These are phyloP conservation scores for Pocillopora grandis DNA, from an alignment of 92 coral and sea anemone species.

Conservation along the genomic window DNA sequence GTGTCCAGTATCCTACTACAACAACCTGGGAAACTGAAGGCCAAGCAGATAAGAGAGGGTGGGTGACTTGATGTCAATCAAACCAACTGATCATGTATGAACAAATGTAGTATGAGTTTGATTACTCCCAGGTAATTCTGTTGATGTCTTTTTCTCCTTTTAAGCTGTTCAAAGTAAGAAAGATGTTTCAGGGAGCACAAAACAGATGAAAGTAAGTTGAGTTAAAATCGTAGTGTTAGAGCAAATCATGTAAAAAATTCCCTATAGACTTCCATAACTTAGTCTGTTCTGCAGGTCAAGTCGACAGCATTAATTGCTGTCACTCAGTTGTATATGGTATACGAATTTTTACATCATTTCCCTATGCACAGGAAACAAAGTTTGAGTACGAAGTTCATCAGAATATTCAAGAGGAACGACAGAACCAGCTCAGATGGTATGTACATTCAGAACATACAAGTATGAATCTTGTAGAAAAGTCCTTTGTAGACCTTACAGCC, in stretches of 20 bases:
- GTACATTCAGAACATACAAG: neutral
- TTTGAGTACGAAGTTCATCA: slow-evolving; percentile 98
- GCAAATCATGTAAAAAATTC: too few relatives aligned
- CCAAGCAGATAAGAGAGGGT: slow-evolving; percentile 97
- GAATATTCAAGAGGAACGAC: slow-evolving; percentile 91
- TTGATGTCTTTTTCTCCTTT: neutral
- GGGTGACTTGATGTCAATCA: neutral
- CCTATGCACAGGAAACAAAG: slow-evolving; percentile 76
- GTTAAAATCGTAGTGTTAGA: too few relatives aligned
- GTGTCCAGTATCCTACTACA: slow-evolving; percentile 78
- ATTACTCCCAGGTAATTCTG: neutral
- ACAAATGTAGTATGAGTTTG: neutral
- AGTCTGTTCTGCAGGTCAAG: too few relatives aligned
- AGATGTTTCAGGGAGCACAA: slow-evolving; percentile 84
- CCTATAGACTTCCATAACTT: too few relatives aligned
- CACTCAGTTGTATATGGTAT: neutral
- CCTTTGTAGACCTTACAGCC: neutral
- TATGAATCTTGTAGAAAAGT: too few relatives aligned
- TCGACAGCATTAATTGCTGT: too few relatives aligned
- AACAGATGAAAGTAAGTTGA: slow-evolving; percentile 88
- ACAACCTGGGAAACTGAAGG: slow-evolving; percentile 96
- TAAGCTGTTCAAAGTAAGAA: slow-evolving; percentile 89
- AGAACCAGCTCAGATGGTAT: slow-evolving; percentile 95
- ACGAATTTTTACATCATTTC: neutral
- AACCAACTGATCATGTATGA: neutral